Conservation (phyloP, 2,888 invertebrate species). For the Eristalinus aeneus region DNA sequence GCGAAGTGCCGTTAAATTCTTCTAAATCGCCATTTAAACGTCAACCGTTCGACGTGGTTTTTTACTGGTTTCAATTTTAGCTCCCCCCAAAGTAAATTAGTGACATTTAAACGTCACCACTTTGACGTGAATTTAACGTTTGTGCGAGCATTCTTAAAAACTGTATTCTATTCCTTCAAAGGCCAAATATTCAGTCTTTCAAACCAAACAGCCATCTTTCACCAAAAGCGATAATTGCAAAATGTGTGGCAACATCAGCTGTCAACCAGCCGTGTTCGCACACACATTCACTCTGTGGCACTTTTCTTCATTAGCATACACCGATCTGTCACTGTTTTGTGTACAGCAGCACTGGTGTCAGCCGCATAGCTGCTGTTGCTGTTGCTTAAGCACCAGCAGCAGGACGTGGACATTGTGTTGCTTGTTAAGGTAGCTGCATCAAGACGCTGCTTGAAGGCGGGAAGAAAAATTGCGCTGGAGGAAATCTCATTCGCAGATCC, state of each 20-base stretch:
- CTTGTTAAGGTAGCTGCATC: constrained; percentile 34
- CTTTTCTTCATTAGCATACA: constrained; percentile 65
- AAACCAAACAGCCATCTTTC: no score
- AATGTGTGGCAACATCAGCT: constrained; percentile 52
- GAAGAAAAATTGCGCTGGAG: constrained; percentile 39
- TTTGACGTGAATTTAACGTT: no score
- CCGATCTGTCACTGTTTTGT: constrained; percentile 61
- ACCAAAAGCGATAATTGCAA: background rate
- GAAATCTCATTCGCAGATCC: constrained; percentile 38
- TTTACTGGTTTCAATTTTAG: no score
- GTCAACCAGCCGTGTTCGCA: constrained; percentile 24
- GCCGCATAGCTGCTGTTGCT: background rate
- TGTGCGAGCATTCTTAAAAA: no score
- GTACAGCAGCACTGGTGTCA: constrained; percentile 12
- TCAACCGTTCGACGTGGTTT: background rate
- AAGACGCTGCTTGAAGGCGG: background rate
- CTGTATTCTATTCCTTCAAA: background rate
- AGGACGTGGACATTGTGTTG: constrained; percentile 42
- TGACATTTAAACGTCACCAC: no score
- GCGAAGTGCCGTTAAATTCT: no score
- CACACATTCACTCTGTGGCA: constrained; percentile 39
- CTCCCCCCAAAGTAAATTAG: no score
- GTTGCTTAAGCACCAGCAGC: constrained; percentile 3
- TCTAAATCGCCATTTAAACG: no score
- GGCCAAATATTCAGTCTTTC: background rate